Evolutionary conservation across 2,888 invertebrate species (phyloP).

Genomic region (Melieria omissa): DNA sequence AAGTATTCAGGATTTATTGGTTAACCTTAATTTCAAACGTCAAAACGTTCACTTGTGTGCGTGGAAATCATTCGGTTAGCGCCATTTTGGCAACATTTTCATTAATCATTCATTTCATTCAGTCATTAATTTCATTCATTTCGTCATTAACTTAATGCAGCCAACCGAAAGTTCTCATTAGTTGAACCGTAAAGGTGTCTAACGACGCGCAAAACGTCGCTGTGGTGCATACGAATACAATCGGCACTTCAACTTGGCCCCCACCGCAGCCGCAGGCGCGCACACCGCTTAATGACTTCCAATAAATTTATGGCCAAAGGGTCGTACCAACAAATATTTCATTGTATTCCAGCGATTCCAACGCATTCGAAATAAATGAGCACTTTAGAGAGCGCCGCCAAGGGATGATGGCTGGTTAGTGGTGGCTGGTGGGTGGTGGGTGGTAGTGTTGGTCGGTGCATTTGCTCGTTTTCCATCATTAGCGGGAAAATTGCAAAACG

Average conservation of each 20-base stretch:
- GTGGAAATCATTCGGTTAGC: too few relatives aligned
- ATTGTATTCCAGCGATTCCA: background rate
- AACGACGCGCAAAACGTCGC: too few relatives aligned
- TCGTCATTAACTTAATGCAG: too few relatives aligned
- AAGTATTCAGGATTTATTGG: too few relatives aligned
- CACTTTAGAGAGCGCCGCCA: background rate
- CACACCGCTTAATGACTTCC: background rate
- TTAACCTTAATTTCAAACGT: too few relatives aligned
- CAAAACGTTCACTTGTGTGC: too few relatives aligned
- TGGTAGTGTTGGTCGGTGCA: background rate
- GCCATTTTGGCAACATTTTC: too few relatives aligned
- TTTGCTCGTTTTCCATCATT: background rate
- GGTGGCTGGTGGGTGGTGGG: background rate
- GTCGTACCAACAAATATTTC: background rate
- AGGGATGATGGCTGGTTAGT: background rate
- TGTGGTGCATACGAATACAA: background rate
- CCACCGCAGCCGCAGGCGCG: background rate
- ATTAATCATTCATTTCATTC: too few relatives aligned
- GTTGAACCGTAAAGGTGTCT: too few relatives aligned
- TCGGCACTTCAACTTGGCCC: background rate
- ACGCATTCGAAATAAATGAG: background rate
- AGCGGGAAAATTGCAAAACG: background rate
- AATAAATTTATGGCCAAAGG: slow-evolving; percentile 6
- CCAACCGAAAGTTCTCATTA: too few relatives aligned
- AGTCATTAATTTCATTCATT: too few relatives aligned